Evolutionary conservation across 1,140 invertebrate species (phyloP).

Genomic region (Drosophila fuyamai): DNA sequence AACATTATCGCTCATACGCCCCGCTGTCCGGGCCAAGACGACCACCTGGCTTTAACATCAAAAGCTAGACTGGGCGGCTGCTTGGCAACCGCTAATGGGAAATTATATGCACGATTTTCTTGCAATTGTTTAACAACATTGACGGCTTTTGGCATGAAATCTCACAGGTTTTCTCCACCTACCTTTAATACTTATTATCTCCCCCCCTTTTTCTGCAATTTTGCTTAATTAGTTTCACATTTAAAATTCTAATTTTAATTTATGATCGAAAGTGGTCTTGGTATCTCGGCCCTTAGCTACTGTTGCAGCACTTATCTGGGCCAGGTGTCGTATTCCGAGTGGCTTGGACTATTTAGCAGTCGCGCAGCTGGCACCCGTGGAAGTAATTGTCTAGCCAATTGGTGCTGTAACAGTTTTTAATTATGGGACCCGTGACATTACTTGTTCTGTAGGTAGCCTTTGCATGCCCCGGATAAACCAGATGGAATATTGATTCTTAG

Average conservation of each 20-base stretch:
- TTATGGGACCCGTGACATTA: slow-evolving; percentile 65
- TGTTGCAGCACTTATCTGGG: slow-evolving; percentile 54
- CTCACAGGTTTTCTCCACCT: slow-evolving; percentile 69
- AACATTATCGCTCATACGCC: slow-evolving; percentile 57
- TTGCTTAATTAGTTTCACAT: slow-evolving; percentile 70
- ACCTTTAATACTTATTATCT: slow-evolving; percentile 30
- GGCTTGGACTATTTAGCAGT: slow-evolving; percentile 62
- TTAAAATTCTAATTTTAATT: slow-evolving; percentile 81
- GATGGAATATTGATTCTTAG: slow-evolving; percentile 22
- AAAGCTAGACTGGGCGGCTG: slow-evolving; percentile 4
- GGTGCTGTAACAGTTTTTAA: slow-evolving; percentile 74
- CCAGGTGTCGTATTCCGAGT: slow-evolving; percentile 61
- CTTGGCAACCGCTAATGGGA: slow-evolving; percentile 56
- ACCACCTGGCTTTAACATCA: not conserved
- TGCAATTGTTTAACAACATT: slow-evolving; percentile 63
- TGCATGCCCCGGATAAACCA: slow-evolving; percentile 10
- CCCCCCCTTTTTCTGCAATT: slow-evolving; percentile 7
- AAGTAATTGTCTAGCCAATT: slow-evolving; percentile 54
- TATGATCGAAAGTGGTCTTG: slow-evolving; percentile 75
- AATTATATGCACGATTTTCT: slow-evolving; percentile 69
- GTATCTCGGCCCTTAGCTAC: slow-evolving; percentile 45
- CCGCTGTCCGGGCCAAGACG: slow-evolving; percentile 22
- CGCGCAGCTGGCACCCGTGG: slow-evolving; percentile 50
- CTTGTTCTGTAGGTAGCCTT: slow-evolving; percentile 39
- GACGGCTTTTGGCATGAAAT: slow-evolving; percentile 69